These are phyloP conservation scores for Papilio machaon DNA, from an alignment of 1,140 invertebrate genomes.

Conservation along the genomic window DNA sequence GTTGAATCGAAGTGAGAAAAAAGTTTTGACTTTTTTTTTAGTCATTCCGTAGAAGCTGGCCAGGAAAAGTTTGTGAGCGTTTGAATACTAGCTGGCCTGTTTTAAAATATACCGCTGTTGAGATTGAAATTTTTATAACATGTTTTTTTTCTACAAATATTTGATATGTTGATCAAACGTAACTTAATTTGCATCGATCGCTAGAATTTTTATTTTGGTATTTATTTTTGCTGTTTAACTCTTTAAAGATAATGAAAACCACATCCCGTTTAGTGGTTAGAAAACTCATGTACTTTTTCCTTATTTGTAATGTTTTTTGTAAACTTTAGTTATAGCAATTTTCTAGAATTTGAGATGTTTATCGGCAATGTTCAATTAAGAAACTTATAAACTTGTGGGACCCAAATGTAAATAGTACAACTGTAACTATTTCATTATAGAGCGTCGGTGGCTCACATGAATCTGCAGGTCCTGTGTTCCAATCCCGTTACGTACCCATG, in stretches of 20 bases:
- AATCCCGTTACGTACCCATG: too few relatives aligned
- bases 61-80: background rate
- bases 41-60: conserved; percentile 8
- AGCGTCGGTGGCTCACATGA: too few relatives aligned
- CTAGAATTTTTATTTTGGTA: background rate
- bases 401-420: too few relatives aligned
- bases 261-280: conserved; percentile 7
- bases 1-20: conserved; percentile 14
- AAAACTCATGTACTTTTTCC: background rate
- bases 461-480: too few relatives aligned
- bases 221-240: conserved; percentile 9
- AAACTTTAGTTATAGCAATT: too few relatives aligned
- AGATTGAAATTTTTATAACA: background rate
- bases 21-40: conserved; percentile 8
- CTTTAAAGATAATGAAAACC: conserved; percentile 8
- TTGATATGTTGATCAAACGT: background rate
- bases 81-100: background rate
- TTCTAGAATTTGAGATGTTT: too few relatives aligned
- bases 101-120: background rate
- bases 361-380: too few relatives aligned
- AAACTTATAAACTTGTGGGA: too few relatives aligned
- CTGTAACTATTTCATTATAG: too few relatives aligned
- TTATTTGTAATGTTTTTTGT: background rate
- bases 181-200: background rate
- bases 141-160: background rate